Percentiles rank a stretch among this genome's conserved stretches.
Conservation (phyloP, 23 tunicate genomes). For the Trididemnum clinides region DNA sequence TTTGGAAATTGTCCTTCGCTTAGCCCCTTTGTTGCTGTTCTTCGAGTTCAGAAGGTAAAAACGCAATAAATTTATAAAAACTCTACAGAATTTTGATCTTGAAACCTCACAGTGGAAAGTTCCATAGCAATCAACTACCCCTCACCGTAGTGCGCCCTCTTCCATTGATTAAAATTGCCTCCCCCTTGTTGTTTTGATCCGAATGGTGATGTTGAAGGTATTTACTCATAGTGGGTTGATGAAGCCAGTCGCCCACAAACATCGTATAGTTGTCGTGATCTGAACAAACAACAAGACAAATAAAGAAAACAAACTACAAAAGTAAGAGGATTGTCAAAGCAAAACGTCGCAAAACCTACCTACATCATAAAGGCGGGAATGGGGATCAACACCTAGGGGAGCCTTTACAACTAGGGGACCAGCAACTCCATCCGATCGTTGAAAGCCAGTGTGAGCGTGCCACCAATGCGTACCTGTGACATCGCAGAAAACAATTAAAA, state of each 20-base stretch:
- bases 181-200: constrained; percentile 88
- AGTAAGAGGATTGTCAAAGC: too few species aligned
- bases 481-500: too few species aligned
- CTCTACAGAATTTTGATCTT: too few species aligned
- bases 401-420: constrained; percentile 66
- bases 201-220: constrained; percentile 90
- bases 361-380: constrained; percentile 62
- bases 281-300: background rate
- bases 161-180: constrained; percentile 86
- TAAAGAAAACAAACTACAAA: too few species aligned
- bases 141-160: constrained; percentile 53
- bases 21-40: too few species aligned
- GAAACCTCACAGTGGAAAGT: too few species aligned
- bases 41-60: too few species aligned
- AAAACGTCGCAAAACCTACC: constrained; percentile 22
- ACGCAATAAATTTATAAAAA: too few species aligned
- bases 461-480: constrained; percentile 94
- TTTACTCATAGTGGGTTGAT: constrained; percentile 67
- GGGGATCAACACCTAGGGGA: constrained; percentile 39
- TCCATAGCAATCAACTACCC: too few species aligned
- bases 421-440: constrained; percentile 80
- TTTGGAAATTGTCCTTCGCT: too few species aligned
- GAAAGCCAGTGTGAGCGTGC: constrained; percentile 94
- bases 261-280: constrained; percentile 48
- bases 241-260: constrained; percentile 86